A percentile compares a stretch with the other conserved stretches of the same genome.
phyloP scores from a whole-genome alignment of 2,797 vertebrate species.

The Botia kubotai region DNA sequence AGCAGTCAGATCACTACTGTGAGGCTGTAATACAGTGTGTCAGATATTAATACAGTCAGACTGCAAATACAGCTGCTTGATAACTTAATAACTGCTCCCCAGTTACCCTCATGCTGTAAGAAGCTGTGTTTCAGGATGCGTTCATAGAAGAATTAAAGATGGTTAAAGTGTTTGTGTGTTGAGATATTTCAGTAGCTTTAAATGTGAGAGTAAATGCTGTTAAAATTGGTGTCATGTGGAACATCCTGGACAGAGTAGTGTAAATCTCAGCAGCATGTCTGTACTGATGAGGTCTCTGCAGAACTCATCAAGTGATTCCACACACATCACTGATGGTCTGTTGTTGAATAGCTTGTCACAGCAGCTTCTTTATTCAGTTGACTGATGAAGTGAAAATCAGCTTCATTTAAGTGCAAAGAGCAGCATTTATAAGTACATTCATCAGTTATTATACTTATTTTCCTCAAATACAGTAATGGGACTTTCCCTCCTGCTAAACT shows the following conservation, averaged over 20 bases:
- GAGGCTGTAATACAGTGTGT: background rate
- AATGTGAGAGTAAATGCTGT: background rate
- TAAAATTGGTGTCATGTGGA: constrained; percentile 3
- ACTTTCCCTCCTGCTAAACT: no score
- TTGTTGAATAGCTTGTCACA: background rate
- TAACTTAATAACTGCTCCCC: background rate
- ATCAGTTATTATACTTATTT: no score
- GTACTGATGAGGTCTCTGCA: no score
- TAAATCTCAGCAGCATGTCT: no score
- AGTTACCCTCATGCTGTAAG: background rate
- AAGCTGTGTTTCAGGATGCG: background rate
- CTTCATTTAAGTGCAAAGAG: background rate
- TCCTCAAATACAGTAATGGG: no score
- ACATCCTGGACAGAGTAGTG: no score
- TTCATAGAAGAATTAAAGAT: background rate
- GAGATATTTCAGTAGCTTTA: background rate
- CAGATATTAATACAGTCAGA: constrained; percentile 12
- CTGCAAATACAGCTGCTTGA: constrained; percentile 1
- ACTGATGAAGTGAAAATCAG: background rate
- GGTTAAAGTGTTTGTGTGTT: background rate
- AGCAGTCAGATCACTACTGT: constrained; percentile 10
- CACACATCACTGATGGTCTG: background rate
- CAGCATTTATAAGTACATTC: no score
- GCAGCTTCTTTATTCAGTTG: background rate
- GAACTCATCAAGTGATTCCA: background rate